Evolutionary conservation across 2,888 invertebrate genomes (phyloP), one percentile per base, ranked within the genome.

Genomic region (Caenorhabditis imperialis): DNA sequence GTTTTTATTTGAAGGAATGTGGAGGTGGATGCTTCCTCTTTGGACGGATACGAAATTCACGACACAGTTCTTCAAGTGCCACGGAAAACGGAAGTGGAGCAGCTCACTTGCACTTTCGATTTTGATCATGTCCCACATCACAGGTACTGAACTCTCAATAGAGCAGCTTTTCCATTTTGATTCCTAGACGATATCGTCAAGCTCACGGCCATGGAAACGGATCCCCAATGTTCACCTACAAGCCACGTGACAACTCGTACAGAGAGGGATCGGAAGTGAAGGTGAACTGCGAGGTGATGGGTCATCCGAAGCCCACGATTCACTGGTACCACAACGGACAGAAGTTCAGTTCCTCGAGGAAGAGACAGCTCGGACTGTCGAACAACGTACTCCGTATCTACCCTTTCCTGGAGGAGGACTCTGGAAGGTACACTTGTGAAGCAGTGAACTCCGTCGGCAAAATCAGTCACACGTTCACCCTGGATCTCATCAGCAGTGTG

Each of bases 401-500:
- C 63, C 88, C 88, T 6, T 84, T 88, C 69, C 61, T 88, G 50
- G 85, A 84, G 51, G 79, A 77, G 27, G 86, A 88, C 61, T 83
- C 80, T 47, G 87, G 88, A 60, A 65, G 62, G 81, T 86, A 88
- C 81, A 88, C 89, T 42, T 87, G 89, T 85, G 83, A 85, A 81
- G 84, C 89, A 76, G 45, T 86, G 58, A 81, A 90, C 85, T 47
- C 69, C 18, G 51, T 77, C 38, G 88, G 88, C 14, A 57, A 70
- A 23, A 75, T 83, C 23, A 73, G 75, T 27, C 70, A 75, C 40
- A 61, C 75, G 1, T 77, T 75, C 23, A 48, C 54, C 6, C 60
- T 82, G n/a, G 77, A 77, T 20, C 58, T 82, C 14, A 70, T 81
- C 20, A 72, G 73, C 53, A 81, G 80, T 54, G 50, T 79, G 22